These are phyloP conservation scores for Ceratothoa steindachneri DNA, from an alignment of 2,888 invertebrate species.

Conservation along the genomic window DNA sequence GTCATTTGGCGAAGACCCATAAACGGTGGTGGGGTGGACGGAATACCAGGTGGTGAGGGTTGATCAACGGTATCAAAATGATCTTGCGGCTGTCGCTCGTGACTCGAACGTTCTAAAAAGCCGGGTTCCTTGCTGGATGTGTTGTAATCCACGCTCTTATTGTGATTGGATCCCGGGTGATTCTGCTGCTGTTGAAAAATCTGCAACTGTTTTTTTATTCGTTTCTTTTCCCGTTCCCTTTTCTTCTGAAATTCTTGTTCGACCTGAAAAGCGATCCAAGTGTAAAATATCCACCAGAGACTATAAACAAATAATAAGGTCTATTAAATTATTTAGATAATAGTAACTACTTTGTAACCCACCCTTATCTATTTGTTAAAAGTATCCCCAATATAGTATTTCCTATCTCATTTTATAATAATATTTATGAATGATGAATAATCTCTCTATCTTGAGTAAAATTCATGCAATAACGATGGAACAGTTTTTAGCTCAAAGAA, in stretches of 20 bases:
- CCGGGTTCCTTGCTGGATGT: too few species aligned
- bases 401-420: too few species aligned
- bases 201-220: constrained; percentile 38
- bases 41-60: constrained; percentile 21
- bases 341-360: too few species aligned
- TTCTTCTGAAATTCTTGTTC: constrained; percentile 80
- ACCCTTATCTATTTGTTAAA: too few species aligned
- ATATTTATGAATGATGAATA: background rate
- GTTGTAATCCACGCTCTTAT: background rate
- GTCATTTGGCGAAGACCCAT: background rate
- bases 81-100: background rate
- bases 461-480: too few species aligned
- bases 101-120: background rate
- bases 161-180: constrained; percentile 19
- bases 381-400: too few species aligned
- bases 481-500: too few species aligned
- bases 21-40: background rate
- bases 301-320: too few species aligned
- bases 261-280: constrained; percentile 34
- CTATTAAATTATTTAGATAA: too few species aligned
- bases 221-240: constrained; percentile 60
- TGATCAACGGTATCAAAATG: background rate
- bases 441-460: too few species aligned
- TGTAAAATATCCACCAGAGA: too few species aligned
- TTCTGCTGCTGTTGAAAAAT: constrained; percentile 33